A percentile compares a stretch with the other conserved stretches of the same genome.
phyloP scores from a whole-genome alignment of 2,797 vertebrate species.

The Brachymystax lenok region DNA sequence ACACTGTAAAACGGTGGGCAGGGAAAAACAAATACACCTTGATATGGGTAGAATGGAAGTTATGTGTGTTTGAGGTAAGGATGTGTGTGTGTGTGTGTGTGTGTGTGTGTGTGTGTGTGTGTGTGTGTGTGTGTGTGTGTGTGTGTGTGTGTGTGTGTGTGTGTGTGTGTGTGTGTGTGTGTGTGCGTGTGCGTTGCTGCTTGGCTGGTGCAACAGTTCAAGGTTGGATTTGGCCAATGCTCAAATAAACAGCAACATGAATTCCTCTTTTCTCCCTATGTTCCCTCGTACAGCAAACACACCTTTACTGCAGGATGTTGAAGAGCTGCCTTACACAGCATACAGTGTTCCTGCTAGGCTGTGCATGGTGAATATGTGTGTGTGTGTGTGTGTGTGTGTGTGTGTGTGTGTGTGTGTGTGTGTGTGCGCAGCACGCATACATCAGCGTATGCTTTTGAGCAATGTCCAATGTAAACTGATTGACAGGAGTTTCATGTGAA shows the following conservation, averaged over 20 bases:
- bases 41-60: slow-evolving; percentile 72
- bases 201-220: slow-evolving; percentile 28
- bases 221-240: slow-evolving; percentile 71
- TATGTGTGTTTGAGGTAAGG: slow-evolving; percentile 41
- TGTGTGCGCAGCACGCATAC: too few species aligned
- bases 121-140: slow-evolving; percentile 7
- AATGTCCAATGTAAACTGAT: too few species aligned
- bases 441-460: too few species aligned
- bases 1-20: slow-evolving; percentile 57
- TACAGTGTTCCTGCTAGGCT: slow-evolving; percentile 64
- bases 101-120: slow-evolving; percentile 12
- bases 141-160: background rate
- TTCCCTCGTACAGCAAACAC: slow-evolving; percentile 76
- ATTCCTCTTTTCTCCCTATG: slow-evolving; percentile 79
- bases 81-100: slow-evolving; percentile 15
- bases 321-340: slow-evolving; percentile 66
- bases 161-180: slow-evolving; percentile 37
- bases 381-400: slow-evolving; percentile 36
- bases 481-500: too few species aligned
- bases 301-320: slow-evolving; percentile 76
- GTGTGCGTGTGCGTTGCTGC: slow-evolving; percentile 1
- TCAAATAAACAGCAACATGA: slow-evolving; percentile 83
- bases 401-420: too few species aligned
- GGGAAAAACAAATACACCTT: slow-evolving; percentile 82
- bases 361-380: slow-evolving; percentile 34